Evolutionary conservation across 2,113 vertebrate species (phyloP).

Genomic region (Bujurquina vittata): DNA sequence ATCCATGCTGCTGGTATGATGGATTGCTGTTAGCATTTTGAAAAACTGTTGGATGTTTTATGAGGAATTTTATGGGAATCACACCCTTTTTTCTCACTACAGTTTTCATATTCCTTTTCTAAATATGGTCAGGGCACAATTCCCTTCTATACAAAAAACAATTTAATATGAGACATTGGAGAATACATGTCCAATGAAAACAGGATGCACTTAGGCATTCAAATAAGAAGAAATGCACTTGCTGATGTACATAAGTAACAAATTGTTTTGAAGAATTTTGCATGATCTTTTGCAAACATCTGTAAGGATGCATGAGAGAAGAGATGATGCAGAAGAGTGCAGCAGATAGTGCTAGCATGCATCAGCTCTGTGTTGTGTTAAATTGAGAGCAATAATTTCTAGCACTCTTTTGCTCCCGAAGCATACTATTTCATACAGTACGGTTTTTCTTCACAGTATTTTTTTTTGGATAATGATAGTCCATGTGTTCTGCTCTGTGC

Average conservation of each 20-base stretch:
- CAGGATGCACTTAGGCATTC: not conserved
- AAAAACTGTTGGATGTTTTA: not conserved
- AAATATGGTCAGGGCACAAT: not conserved
- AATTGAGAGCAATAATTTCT: not conserved
- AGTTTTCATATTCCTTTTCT: constrained; percentile 5
- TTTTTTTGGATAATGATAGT: not conserved
- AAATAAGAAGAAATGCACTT: not conserved
- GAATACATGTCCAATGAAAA: not conserved
- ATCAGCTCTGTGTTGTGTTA: not conserved
- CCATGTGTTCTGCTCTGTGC: too few relatives aligned
- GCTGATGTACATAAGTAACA: not conserved
- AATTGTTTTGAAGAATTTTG: not conserved
- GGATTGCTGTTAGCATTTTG: not conserved
- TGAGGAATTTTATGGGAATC: not conserved
- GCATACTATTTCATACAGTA: not conserved
- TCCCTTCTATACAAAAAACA: not conserved
- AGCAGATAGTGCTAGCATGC: not conserved
- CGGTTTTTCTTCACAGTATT: not conserved
- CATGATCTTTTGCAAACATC: not conserved
- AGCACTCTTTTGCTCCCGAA: not conserved
- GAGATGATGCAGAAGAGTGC: not conserved
- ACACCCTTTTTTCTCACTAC: not conserved
- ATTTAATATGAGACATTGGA: not conserved
- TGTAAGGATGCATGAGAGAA: not conserved
- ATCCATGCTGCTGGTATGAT: not conserved